phyloP scores from a whole-genome alignment of 2,888 invertebrate species.

The Drosophila setosimentum region DNA sequence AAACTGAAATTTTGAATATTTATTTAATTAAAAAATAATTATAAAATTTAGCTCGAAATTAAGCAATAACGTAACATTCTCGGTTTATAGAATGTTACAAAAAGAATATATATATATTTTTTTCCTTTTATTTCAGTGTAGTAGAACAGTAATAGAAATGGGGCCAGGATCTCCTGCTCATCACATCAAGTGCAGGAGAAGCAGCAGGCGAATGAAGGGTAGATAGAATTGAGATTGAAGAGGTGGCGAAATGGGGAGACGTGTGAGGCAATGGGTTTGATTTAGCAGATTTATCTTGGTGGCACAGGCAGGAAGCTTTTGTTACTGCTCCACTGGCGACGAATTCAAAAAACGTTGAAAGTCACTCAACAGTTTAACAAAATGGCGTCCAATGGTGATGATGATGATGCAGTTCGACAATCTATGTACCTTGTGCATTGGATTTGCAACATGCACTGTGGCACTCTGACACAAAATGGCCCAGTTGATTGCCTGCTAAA shows the following conservation, averaged over 20 bases:
- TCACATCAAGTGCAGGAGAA: conserved; percentile 37
- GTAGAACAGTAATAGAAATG: conserved; percentile 34
- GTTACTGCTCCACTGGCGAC: conserved; percentile 61
- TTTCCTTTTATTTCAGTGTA: not conserved
- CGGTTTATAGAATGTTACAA: too few relatives aligned
- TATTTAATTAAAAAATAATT: not conserved
- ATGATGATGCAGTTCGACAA: not conserved
- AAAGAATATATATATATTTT: too few relatives aligned
- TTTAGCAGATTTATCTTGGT: conserved; percentile 65
- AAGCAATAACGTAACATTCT: too few relatives aligned
- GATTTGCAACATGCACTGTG: conserved; percentile 9
- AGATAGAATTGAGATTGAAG: conserved; percentile 5
- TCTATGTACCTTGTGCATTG: not conserved
- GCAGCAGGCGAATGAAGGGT: conserved; percentile 35
- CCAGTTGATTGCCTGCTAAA: not conserved
- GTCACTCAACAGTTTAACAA: conserved; percentile 77
- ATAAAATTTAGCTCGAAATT: too few relatives aligned
- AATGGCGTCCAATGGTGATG: conserved; percentile 41
- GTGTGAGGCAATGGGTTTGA: conserved; percentile 2
- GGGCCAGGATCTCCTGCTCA: conserved; percentile 38
- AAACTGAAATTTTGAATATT: not conserved
- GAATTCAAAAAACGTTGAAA: conserved; percentile 76
- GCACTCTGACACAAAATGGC: not conserved
- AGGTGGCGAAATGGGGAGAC: not conserved
- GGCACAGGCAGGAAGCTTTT: conserved; percentile 67